These are phyloP conservation scores for Scatophagus argus DNA, from an alignment of 2,113 vertebrate species.

Conservation along the genomic window DNA sequence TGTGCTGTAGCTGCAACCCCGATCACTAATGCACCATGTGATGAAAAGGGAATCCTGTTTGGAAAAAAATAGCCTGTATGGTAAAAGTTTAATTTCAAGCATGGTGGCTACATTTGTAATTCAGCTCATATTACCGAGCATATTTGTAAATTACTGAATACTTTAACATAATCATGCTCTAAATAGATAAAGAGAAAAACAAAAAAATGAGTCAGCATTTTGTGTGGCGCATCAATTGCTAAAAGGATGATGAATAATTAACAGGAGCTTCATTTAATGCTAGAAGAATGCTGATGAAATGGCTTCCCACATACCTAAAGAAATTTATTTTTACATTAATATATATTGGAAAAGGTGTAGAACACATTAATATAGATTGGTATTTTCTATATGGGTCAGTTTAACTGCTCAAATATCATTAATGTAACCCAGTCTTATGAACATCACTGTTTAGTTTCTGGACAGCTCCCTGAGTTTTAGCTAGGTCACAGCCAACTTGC, in stretches of 20 bases:
- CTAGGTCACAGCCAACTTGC: constrained; percentile 31
- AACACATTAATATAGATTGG: constrained; percentile 83
- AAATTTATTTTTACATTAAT: constrained; percentile 78
- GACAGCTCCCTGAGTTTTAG: constrained; percentile 20
- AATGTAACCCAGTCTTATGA: constrained; percentile 55
- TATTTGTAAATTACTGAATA: constrained; percentile 33
- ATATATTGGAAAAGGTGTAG: constrained; percentile 77
- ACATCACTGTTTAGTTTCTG: constrained; percentile 38
- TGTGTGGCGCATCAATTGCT: constrained; percentile 60
- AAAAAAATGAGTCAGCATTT: constrained; percentile 53
- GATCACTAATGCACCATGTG: constrained; percentile 31
- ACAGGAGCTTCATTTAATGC: constrained; percentile 64
- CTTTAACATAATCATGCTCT: constrained; percentile 5
- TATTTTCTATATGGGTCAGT: constrained; percentile 73
- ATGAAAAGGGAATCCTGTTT: constrained; percentile 26
- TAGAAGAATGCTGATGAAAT: constrained; percentile 71
- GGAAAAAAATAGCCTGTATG: not conserved
- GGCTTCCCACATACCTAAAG: constrained; percentile 55
- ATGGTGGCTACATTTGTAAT: not conserved
- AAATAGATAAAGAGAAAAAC: constrained; percentile 35
- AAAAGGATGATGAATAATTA: constrained; percentile 76
- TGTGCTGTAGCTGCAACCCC: constrained; percentile 16
- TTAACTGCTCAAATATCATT: constrained; percentile 69
- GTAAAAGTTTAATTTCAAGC: constrained; percentile 19
- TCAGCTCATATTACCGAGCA: constrained; percentile 3